Evolutionary conservation across 1,140 invertebrate genomes (phyloP), one percentile per base, ranked within the genome.

Genomic region (Bombus soroeensis): DNA sequence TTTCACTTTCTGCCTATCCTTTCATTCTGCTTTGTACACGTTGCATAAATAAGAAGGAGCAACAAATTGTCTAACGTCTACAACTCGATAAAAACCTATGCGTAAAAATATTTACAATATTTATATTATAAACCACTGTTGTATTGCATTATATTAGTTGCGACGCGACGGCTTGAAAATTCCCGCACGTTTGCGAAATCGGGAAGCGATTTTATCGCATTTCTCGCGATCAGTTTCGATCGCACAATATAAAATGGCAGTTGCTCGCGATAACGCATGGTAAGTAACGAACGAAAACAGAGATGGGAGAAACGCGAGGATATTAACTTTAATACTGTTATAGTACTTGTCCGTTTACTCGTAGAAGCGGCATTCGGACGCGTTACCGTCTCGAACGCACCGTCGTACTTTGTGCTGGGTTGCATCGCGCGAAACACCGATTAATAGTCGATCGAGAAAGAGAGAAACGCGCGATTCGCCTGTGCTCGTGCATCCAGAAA

Each of bases 261-360:
- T 94, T 92, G 84, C 87, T 92, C 87, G 87, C 87, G 86, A 93
- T 91, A 92, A 94, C 90, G 92, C 88, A 76, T 81, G 81, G 82
- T 59, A 90, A 73, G 87, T 82, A 92, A 89, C 73, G 85, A 90
- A 93, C 88, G 91, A 88, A 90, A 90, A 92, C 77, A 25, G 34
- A 57, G 53, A 32, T 28, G n/a, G 53, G 25, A 32, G 37, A 90
- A 93, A 93, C 91, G 83, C 91, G 88, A 92, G 92, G 91, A 92
- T 93, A 91, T 93, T 86, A 89, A 88, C 87, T 87, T 86, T 95
- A 95, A 95, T 95, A 95, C 94, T 95, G 94, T 91, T 94, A 91
- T 93, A 93, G 89, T 88, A 87, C 91, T 90, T 79, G 88, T 75
- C 53, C 64, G 81, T n/a, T 25, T 25, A 9, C n/a, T 78, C 28